Base-by-base conservation (phyloP, 2,113 vertebrate species). In the Anoura caudifer region DNA sequence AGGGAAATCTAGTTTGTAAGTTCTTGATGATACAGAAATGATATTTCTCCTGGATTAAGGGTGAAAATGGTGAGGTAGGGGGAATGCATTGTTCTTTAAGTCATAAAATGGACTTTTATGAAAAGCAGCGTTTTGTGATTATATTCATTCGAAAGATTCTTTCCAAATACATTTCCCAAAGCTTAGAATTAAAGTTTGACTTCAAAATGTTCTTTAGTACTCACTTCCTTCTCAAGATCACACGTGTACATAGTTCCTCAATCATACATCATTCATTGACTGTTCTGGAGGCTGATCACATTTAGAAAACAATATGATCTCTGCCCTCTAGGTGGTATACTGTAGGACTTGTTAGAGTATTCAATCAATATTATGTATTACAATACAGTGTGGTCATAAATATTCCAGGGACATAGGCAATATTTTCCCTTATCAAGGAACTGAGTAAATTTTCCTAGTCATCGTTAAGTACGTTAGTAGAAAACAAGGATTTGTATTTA, bases 301-400 rank as follows among this genome's bases (percentile, higher is more conserved):
- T 87, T 61, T 7, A 47, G n/a, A 83, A 84, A 80, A 76, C 6
- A 7, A 9, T 33, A 63, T 63, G 43, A 2, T 20, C 50, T 36
- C 31, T 87, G 36, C 28, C 19, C 56, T 92, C 6, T n/a, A 70
- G 65, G 41, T 88, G 47, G 41, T 61, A 54, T 3, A 76, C 50
- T 54, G 4, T 24, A 91, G 69, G 52, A 16, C 38, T 91, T 92
- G n/a, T 80, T 80, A 41, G 88, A 88, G 91, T 80, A 93, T 76
- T 96, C 80, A 81, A 80, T 84, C 63, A 80, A 13, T 94, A 80
- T 87, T 61, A 24, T 4, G 26, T 88, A 87, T 79, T 93, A 50
- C 28, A 79, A 12, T 56, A 45, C 17, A 88, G 5, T 43, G 8
- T 83, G 67, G 33, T 28, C 31, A 38, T 95, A 88, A 95, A 95